These are phyloP conservation scores for Stenoptilia bipunctidactyla DNA, from an alignment of 2,888 invertebrate species.

Conservation along the genomic window DNA sequence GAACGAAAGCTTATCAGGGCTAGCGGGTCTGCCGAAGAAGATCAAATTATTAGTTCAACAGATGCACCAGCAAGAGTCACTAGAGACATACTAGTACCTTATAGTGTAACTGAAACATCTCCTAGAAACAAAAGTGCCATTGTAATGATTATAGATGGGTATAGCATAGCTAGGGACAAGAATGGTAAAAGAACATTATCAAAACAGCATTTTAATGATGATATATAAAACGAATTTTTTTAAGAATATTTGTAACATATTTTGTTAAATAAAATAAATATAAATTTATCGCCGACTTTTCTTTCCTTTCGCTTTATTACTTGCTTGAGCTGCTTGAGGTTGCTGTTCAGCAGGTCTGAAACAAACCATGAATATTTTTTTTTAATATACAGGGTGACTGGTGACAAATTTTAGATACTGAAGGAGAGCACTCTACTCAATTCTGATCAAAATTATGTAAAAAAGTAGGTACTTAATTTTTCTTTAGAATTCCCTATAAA, in stretches of 20 bases:
- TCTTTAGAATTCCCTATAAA: too few species aligned
- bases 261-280: constrained; percentile 12
- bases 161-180: constrained; percentile 53
- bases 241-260: constrained; percentile 8
- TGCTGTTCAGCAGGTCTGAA: constrained; percentile 59
- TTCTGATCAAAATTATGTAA: too few species aligned
- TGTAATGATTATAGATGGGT: constrained; percentile 55
- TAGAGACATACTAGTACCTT: constrained; percentile 3
- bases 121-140: constrained; percentile 27
- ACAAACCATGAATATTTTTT: too few species aligned
- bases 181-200: constrained; percentile 53
- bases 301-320: constrained; percentile 55
- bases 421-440: too few species aligned
- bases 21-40: constrained; percentile 49
- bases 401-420: too few species aligned
- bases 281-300: constrained; percentile 53
- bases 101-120: constrained; percentile 9
- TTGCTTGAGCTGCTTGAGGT: constrained; percentile 40
- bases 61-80: constrained; percentile 29
- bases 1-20: constrained; percentile 47
- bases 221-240: constrained; percentile 2
- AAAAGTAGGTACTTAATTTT: too few species aligned
- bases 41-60: constrained; percentile 49
- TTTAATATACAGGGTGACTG: too few species aligned
- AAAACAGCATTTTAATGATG: constrained; percentile 20